Percentiles rank a stretch among this genome's conserved stretches.
Evolutionary conservation across 2,888 invertebrate genomes (phyloP).

Genomic region (Troglohyphantes excavatus): DNA sequence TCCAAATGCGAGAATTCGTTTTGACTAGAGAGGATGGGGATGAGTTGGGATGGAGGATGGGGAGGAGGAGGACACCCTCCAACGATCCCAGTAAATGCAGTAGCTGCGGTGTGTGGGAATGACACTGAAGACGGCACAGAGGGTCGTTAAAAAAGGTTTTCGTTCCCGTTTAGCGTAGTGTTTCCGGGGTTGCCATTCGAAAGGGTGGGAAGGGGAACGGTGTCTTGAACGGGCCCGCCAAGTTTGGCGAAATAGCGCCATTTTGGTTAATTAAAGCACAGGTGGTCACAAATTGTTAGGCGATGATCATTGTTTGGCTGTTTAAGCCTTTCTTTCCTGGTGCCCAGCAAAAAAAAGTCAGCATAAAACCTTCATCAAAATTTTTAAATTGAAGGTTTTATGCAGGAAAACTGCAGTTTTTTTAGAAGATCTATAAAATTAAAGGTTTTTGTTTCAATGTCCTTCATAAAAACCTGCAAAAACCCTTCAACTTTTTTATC

Average conservation of each 20-base stretch:
- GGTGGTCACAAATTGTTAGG: no score
- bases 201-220: background rate
- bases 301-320: no score
- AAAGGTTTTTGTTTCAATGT: no score
- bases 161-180: slow-evolving; percentile 10
- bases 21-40: background rate
- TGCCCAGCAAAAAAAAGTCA: no score
- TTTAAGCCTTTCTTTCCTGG: no score
- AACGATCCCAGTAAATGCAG: slow-evolving; percentile 9
- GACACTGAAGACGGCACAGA: slow-evolving; percentile 27
- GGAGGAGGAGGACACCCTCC: slow-evolving; percentile 34
- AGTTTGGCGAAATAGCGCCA: background rate
- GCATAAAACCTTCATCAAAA: no score
- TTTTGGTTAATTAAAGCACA: no score
- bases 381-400: no score
- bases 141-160: slow-evolving; percentile 43
- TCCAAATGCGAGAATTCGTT: slow-evolving; percentile 47
- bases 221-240: background rate
- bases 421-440: no score
- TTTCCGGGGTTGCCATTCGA: background rate
- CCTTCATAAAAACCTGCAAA: no score
- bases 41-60: background rate
- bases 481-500: no score
- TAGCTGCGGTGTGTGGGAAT: slow-evolving; percentile 27
- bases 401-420: no score